Evolutionary conservation across 92 coral and sea anemone genomes (phyloP), one percentile per base, ranked within the genome.

Genomic region (Meandrina meandrites): DNA sequence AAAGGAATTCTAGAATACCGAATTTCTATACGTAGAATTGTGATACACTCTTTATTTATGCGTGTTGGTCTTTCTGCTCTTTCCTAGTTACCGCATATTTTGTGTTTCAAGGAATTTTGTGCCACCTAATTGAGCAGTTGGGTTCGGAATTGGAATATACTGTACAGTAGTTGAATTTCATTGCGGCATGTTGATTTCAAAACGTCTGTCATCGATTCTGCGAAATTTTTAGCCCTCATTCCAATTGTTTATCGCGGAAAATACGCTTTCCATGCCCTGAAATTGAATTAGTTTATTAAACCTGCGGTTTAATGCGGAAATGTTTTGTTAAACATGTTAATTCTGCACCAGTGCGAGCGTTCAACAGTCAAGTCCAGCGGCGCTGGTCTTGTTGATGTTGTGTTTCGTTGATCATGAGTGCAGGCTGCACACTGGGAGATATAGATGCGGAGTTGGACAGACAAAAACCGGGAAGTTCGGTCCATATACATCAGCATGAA

Each of bases 141-240:
- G 54, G 85, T 50, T 28, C 42, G 62, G 27, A 50, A 36, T 84
- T 27, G 28, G 42, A 81, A 36, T 71, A 80, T 27, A 22, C 21
- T 37, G 64, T 48, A 22, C 40, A 36, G 53, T 51, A 9, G 48
- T 73, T 35, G 78, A 73, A 73, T 83, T 69, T 31, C 62, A 28
- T 75, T 56, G 80, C 56, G 72, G 51, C 58, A 54, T 56, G 80
- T 42, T 73, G 68, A 84, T 84, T 70, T 75, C 80, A 54, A 35
- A 74, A 74, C 72, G 87, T 84, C 87, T 84, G 87, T 84, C 81
- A 28, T 75, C 79, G 28, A 45, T 76, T 62, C 83, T 78, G 88
- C 22, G 21, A 30, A 58, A 45, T 47, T 76, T 85, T 60, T 16
- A 18, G 34, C 45, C 64, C 47, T 36, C 13, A 14, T 70, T 34